Base-by-base conservation (phyloP, 2,113 vertebrate species). In the Xiphorhynchus elegans region DNA sequence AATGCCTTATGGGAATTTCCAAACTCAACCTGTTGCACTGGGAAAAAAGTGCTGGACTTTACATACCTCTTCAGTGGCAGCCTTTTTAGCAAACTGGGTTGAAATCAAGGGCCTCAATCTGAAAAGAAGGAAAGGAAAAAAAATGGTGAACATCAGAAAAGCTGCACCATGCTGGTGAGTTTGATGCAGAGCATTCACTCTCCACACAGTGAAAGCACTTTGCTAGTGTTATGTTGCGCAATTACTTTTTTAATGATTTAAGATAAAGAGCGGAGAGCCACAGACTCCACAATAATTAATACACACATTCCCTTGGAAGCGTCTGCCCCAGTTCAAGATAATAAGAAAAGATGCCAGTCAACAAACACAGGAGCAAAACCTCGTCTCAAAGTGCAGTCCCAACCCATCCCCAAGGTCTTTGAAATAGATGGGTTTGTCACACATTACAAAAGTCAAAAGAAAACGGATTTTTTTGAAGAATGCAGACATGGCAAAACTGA, bases 91-190 rank as follows among this genome's bases (percentile, higher is more conserved):
- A 18, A 98, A 97, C 66, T 98, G 99, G 13, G 97, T 90, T 12
- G 96, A 98, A 93, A 99, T 98, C 96, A 99, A 96, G 3, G 99
- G 99, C 93, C 98, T 98, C 96, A 99, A 97, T 97, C 99, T 99
- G 95, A 31, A 73, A 96, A 97, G 60, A 96, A 93, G 66, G 87
- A 92, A 84, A 76, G 56, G 47, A 75, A 56, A 62, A 44, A 44
- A 74, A 55, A 92, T 6, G n/a, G 56, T 62, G 37, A 96, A 76
- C 35, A 90, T 31, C 44, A 85, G 89, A 52, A 66, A 84, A 67
- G 31, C 66, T 87, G 82, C n/a, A 80, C 16, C 50, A 59, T 1
- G 4, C 14, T 21, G 29, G 69, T n/a, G 53, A 87, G 42, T 44
- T 15, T 88, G 29, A 87, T n/a, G 56, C 25, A 66, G 49, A 79